Conservation (phyloP, 2,113 vertebrate species). For the Zosterops japonicus region DNA sequence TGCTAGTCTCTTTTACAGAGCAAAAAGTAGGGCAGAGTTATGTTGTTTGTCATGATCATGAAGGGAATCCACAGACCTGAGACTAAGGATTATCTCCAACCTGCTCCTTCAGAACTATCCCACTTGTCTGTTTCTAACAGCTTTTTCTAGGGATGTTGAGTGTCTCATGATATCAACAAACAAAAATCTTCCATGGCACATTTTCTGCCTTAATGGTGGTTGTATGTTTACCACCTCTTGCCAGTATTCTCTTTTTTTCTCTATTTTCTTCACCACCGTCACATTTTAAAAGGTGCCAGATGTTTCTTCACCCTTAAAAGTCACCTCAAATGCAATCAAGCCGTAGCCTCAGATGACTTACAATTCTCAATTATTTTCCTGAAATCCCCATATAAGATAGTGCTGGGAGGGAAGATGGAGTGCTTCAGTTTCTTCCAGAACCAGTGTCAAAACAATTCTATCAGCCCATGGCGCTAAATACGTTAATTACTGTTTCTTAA, state of each 20-base stretch:
- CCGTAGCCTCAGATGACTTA: not conserved
- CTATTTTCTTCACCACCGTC: not conserved
- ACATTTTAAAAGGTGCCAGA: not conserved
- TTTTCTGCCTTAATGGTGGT: not conserved
- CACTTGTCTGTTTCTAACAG: not conserved
- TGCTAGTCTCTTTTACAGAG: not conserved
- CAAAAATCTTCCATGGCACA: not conserved
- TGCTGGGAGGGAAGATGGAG: not conserved
- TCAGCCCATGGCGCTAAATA: conserved; percentile 56
- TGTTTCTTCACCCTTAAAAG: not conserved
- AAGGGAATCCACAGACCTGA: not conserved
- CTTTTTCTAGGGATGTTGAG: not conserved
- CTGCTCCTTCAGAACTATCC: not conserved
- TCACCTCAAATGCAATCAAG: not conserved
- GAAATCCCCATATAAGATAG: not conserved
- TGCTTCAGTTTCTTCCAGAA: not conserved
- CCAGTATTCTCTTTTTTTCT: not conserved
- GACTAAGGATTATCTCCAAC: not conserved
- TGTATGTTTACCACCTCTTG: not conserved
- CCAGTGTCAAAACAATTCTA: conserved; percentile 63
- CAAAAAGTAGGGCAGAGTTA: not conserved
- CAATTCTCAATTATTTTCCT: conserved; percentile 11
- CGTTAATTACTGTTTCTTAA: conserved; percentile 69
- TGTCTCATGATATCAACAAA: not conserved
- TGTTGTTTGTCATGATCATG: not conserved